These are phyloP conservation scores for Lycorma delicatula DNA, from an alignment of 1,140 invertebrate genomes.

Conservation along the genomic window DNA sequence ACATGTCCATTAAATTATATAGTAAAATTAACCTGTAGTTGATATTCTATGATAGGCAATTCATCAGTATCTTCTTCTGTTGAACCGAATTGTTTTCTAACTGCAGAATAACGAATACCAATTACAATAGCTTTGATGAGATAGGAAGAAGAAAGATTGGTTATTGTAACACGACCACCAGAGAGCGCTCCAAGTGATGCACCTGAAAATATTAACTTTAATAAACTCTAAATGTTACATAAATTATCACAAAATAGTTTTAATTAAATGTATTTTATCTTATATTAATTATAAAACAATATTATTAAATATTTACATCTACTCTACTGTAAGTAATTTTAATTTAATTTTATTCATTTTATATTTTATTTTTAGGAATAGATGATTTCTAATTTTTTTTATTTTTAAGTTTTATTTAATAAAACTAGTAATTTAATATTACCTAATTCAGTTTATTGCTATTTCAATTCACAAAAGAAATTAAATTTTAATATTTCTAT, in stretches of 20 bases:
- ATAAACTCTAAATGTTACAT: no score
- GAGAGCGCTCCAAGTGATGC: constrained; percentile 79
- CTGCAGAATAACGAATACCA: constrained; percentile 81
- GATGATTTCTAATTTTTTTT: no score
- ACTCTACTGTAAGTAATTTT: neutral
- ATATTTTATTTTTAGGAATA: no score
- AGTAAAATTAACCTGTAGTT: constrained; percentile 54
- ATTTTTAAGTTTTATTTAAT: no score
- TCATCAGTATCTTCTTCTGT: constrained; percentile 55
- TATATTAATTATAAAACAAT: neutral
- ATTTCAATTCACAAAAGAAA: no score
- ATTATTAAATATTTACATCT: neutral
- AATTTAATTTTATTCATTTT: no score
- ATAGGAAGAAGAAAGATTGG: constrained; percentile 58
- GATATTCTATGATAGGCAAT: constrained; percentile 84
- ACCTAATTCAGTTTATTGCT: no score
- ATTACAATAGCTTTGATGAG: constrained; percentile 68
- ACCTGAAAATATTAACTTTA: no score
- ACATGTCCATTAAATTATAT: no score
- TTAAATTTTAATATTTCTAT: no score
- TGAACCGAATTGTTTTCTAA: constrained; percentile 71
- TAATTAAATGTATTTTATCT: no score
- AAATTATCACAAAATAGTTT: constrained; percentile 5
- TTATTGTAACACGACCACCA: constrained; percentile 60
- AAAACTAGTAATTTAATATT: no score